These are phyloP conservation scores for Drosophila fuyamai DNA, from an alignment of 1,140 invertebrate genomes.

Conservation along the genomic window DNA sequence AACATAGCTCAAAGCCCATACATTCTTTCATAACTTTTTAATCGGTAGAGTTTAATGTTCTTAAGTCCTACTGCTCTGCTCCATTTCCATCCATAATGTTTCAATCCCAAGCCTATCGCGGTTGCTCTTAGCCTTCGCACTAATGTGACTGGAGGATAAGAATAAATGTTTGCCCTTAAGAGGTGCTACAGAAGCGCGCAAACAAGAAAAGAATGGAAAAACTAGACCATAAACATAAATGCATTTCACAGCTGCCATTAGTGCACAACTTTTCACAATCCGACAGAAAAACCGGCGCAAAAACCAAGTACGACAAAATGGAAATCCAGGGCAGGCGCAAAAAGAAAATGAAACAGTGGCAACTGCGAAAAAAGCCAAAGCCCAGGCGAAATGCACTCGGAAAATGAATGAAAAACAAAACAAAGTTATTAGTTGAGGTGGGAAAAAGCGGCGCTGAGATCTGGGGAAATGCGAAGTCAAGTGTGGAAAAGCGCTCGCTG, in stretches of 20 bases:
- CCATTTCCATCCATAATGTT: conserved; percentile 1
- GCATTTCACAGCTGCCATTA: conserved; percentile 72
- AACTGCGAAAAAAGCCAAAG: conserved; percentile 33
- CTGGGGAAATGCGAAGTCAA: conserved; percentile 29
- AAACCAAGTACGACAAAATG: conserved; percentile 46
- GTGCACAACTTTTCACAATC: conserved; percentile 51
- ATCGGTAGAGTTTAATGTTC: not conserved
- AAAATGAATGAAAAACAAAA: conserved; percentile 36
- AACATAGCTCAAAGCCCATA: too few species aligned
- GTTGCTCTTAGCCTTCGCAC: conserved; percentile 38
- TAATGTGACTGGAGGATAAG: conserved; percentile 38
- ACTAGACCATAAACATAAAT: conserved; percentile 74
- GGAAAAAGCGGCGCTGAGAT: conserved; percentile 14
- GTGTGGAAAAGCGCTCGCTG: conserved; percentile 50
- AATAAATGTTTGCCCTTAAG: conserved; percentile 49
- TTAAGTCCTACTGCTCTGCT: not conserved
- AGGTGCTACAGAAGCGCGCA: conserved; percentile 25
- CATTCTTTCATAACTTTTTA: too few species aligned
- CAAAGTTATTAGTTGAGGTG: conserved; percentile 34
- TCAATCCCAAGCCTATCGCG: too few species aligned
- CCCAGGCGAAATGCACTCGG: conserved; percentile 40
- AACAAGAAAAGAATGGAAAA: conserved; percentile 39
- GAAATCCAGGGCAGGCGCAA: conserved; percentile 63
- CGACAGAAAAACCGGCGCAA: conserved; percentile 30
- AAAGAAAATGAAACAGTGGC: conserved; percentile 28